These are phyloP conservation scores for Andrena chrysosceles DNA, from an alignment of 2,888 invertebrate species.

Conservation along the genomic window DNA sequence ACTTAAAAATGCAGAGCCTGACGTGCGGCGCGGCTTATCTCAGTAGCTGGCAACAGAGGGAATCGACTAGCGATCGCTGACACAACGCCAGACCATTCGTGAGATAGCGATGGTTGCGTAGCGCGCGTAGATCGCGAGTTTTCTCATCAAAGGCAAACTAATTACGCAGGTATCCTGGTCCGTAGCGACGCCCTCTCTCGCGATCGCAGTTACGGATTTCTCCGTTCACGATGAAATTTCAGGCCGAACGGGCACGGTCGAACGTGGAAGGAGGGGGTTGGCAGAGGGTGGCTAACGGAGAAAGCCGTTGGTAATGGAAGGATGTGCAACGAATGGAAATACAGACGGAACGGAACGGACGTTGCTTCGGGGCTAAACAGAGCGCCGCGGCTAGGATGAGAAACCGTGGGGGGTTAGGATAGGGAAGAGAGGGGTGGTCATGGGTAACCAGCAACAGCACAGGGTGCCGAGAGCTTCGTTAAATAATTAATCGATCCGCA, in stretches of 20 bases:
- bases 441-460: neutral
- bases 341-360: conserved; percentile 63
- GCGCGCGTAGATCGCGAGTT: conserved; percentile 55
- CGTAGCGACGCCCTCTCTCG: conserved; percentile 26
- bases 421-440: neutral
- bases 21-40: no score
- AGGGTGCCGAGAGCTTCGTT: conserved; percentile 63
- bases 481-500: conserved; percentile 73
- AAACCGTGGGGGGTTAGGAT: neutral
- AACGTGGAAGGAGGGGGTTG: neutral
- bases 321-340: conserved; percentile 61
- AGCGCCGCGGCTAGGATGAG: conserved; percentile 27
- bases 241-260: conserved; percentile 28
- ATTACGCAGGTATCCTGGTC: conserved; percentile 66
- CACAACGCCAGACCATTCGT: neutral
- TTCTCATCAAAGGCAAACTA: conserved; percentile 70
- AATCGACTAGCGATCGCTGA: conserved; percentile 2
- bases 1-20: no score
- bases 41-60: neutral
- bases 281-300: conserved; percentile 42
- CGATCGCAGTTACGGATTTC: conserved; percentile 70
- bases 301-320: conserved; percentile 35
- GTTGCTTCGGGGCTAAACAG: conserved; percentile 71
- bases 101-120: conserved; percentile 1
- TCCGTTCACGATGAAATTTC: conserved; percentile 70